Conservation (phyloP, 2,113 vertebrate species). For the Phaethon lepturus region DNA sequence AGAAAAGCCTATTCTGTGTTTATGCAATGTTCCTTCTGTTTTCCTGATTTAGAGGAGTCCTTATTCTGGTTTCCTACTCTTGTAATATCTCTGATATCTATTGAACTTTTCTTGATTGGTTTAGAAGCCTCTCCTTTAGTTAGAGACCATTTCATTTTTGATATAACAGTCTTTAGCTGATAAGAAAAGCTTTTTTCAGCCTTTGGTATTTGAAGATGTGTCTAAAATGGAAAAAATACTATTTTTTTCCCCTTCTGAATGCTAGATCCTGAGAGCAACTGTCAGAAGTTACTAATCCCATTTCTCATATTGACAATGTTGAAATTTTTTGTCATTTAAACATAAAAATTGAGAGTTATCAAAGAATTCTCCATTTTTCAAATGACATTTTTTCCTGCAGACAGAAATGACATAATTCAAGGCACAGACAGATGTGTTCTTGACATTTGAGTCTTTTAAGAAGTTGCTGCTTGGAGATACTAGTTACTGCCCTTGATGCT, state of each 20-base stretch:
- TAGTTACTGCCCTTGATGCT: neutral
- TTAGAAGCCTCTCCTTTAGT: neutral
- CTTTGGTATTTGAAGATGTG: neutral
- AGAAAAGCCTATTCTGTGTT: neutral
- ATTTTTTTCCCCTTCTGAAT: neutral
- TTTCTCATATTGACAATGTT: neutral
- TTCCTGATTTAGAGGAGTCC: neutral
- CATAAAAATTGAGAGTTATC: neutral
- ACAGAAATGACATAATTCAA: neutral
- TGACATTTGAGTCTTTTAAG: slow-evolving; percentile 5
- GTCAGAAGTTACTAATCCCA: neutral
- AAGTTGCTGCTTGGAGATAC: neutral
- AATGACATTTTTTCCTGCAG: neutral
- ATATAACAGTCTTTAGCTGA: neutral
- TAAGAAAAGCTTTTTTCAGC: neutral
- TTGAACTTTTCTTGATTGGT: neutral
- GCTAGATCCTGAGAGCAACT: neutral
- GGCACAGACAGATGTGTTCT: neutral
- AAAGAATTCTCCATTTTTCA: neutral
- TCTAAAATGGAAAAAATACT: neutral
- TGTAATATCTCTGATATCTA: neutral
- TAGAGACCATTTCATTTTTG: neutral
- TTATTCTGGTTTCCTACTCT: neutral
- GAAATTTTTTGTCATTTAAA: neutral
- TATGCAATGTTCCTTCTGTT: neutral